Base-by-base conservation (phyloP, 2,888 invertebrate species). In the Diarsia brunnea region DNA sequence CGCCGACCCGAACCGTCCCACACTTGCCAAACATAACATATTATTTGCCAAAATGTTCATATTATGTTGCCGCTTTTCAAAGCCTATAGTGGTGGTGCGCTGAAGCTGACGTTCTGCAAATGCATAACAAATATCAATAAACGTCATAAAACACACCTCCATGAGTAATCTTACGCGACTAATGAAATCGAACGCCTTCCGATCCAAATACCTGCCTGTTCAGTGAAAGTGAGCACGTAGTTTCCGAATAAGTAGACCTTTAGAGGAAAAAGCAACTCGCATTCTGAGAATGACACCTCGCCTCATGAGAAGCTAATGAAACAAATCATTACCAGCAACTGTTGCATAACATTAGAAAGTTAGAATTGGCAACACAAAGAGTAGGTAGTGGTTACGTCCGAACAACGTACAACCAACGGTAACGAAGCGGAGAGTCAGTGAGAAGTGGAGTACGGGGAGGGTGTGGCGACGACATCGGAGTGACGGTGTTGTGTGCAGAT, bases 401-500 rank as follows among this genome's bases (percentile, higher is more conserved):
- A 79, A 73, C 82, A 81, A 85, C 81, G 82, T 84, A 80, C 87
- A 88, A 83, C 85, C 84, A 79, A 82, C 84, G 84, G 88, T 88
- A 83, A 90, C 89, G 90, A 92, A 91, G 95, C 95, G 95, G 95
- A 95, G 95, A 95, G 93, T 93, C 94, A 95, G 95, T 92, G 95
- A 96, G 96, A 95, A 96, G 96, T 96, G 95, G 94, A 95, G 95
- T 91, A 92, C 93, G 95, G 94, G 94, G 93, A 91, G 93, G 94
- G 93, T 91, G 92, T 90, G 94, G 94, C 91, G 94, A 91, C 92
- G 92, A 93, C 94, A 91, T 92, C 92, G 94, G 94, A 95, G 95
- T 95, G 95, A 94, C 93, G 95, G 93, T 93, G 95, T 95, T 95
- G 95, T 96, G 96, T 96, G 95, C 96, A 96, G 96, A 96, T 96